Base-by-base conservation (phyloP, 2,113 vertebrate genomes). In the Sus scrofa region DNA sequence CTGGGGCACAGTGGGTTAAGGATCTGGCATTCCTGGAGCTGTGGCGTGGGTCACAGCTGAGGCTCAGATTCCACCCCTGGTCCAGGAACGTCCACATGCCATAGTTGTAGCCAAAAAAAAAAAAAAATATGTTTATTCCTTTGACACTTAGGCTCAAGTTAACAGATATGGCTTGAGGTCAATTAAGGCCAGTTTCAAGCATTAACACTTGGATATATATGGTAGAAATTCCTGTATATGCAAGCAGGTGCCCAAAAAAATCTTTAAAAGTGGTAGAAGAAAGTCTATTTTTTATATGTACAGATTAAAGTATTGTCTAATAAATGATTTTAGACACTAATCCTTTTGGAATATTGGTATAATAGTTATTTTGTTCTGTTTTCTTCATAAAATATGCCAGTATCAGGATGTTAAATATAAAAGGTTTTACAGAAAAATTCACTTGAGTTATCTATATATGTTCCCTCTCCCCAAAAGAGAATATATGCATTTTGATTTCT, bases 291-390 rank as follows among this genome's bases (percentile, higher is more conserved):
- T 74, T 20, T 78, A 22, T 34, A 63, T 18, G 44, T 44, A 54
- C 6, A 74, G 10, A 91, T 96, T 68, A 74, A 74, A 32, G n/a
- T 75, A 16, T 10, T 82, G 0, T 2, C 39, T 44, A 81, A 81
- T 65, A 95, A 92, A 60, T 44, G 10, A 96, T 89, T 95, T 90
- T 93, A 90, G 13, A 2, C 86, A 82, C 50, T 6, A 90, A 75
- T 75, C 6, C 22, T 73, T 94, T 89, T 70, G 58, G 30, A 77
- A 96, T 9, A 27, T 27, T 85, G 37, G 7, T 52, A 65, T 62
- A 86, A 81, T 79, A 85, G 94, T 87, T 50, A 10, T 83, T 87
- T 58, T 30, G 6, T 67, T 54, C 27, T 19, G 54, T 39, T 75
- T 89, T 86, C n/a, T 56, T 79, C 24, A 54, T 50, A 87, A 89